Percentiles rank a stretch among this genome's conserved stretches.
Evolutionary conservation across 37 sponge, comb jelly and placozoan species (phyloP).

Genomic region (Halichondria panicea): DNA sequence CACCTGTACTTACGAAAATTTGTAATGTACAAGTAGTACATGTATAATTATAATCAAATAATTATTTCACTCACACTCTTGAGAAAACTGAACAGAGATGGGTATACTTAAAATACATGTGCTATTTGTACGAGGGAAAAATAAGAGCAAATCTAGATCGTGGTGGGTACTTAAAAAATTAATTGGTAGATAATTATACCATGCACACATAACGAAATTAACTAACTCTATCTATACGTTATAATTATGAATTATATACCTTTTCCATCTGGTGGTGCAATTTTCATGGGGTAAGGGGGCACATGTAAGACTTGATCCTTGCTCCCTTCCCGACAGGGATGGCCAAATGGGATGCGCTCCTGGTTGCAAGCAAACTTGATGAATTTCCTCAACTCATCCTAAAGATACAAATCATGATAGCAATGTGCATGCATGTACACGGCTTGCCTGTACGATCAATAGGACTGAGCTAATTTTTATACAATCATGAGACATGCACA

Average conservation of each 20-base stretch:
- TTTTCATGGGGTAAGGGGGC: constrained; percentile 98
- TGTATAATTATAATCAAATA: too few species aligned
- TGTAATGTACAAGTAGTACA: too few species aligned
- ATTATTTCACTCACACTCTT: too few species aligned
- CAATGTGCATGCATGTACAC: not conserved
- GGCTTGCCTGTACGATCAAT: not conserved
- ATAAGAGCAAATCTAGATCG: too few species aligned
- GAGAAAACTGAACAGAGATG: too few species aligned
- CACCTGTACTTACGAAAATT: too few species aligned
- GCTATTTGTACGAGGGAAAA: too few species aligned
- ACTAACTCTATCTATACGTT: too few species aligned
- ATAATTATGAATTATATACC: constrained; percentile 40
- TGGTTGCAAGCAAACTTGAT: constrained; percentile 99
- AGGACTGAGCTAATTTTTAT: not conserved
- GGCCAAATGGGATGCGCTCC: constrained; percentile 93
- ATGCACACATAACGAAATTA: constrained; percentile 5
- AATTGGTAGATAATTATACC: too few species aligned
- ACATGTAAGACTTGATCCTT: constrained; percentile 64
- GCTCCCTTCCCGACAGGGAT: constrained; percentile 78
- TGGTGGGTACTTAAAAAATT: too few species aligned
- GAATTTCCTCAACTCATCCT: constrained; percentile 94
- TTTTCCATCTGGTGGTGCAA: constrained; percentile 89
- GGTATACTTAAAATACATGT: too few species aligned
- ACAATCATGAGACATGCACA: too few species aligned
- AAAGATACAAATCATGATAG: not conserved